These are phyloP conservation scores for Limonius californicus DNA, from an alignment of 1,140 invertebrate species.

Conservation along the genomic window DNA sequence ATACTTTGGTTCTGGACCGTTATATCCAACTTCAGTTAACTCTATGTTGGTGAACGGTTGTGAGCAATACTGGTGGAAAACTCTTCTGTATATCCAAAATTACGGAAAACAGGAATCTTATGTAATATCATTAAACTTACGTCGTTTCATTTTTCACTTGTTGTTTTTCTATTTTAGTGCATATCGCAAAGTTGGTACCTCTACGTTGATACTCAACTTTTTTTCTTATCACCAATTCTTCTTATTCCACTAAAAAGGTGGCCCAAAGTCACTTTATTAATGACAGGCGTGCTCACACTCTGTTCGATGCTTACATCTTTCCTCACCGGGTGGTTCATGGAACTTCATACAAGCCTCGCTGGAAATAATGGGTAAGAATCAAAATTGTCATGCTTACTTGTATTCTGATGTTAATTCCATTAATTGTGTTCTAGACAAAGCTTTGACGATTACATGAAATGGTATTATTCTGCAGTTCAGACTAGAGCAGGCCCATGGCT, in stretches of 20 bases:
- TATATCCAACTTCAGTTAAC: neutral
- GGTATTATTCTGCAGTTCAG: too few species aligned
- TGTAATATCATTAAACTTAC: too few species aligned
- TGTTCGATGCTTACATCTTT: neutral
- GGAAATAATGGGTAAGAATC: neutral
- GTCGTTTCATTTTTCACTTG: too few species aligned
- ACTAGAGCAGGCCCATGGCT: too few species aligned
- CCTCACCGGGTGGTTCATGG: neutral
- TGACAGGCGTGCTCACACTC: neutral
- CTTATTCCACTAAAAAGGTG: slow-evolving; percentile 31
- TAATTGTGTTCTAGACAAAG: too few species aligned
- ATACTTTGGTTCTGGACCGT: neutral
- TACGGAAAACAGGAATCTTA: neutral
- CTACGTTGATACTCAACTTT: slow-evolving; percentile 47
- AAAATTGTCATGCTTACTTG: too few species aligned
- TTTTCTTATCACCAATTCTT: slow-evolving; percentile 44
- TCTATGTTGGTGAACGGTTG: neutral
- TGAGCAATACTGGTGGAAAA: slow-evolving; percentile 1
- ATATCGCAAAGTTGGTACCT: slow-evolving; percentile 48
- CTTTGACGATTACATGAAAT: too few species aligned
- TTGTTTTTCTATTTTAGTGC: slow-evolving; percentile 34
- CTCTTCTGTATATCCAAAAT: neutral
- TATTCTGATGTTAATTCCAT: too few species aligned
- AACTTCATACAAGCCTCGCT: neutral
- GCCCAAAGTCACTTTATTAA: slow-evolving; percentile 13